phyloP scores from a whole-genome alignment of 2,113 vertebrate species.

The Lepisosteus oculatus region DNA sequence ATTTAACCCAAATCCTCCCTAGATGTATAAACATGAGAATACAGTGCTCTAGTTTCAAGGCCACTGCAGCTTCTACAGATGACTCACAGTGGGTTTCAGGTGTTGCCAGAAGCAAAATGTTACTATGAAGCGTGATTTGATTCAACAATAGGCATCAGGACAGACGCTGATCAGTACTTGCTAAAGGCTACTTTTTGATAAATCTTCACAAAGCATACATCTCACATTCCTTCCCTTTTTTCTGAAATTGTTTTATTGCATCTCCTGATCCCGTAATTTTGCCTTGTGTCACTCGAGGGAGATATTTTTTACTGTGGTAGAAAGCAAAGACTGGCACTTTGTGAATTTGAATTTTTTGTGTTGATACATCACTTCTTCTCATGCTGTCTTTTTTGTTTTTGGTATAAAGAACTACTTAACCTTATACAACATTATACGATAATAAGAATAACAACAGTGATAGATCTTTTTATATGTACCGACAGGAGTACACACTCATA shows the following conservation, averaged over 20 bases:
- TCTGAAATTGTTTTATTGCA: slow-evolving; percentile 20
- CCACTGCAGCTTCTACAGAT: slow-evolving; percentile 66
- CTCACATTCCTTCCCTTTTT: slow-evolving; percentile 28
- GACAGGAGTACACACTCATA: too few relatives aligned
- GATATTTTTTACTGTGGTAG: background rate
- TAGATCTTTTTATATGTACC: too few relatives aligned
- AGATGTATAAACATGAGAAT: slow-evolving; percentile 69
- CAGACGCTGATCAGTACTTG: slow-evolving; percentile 41
- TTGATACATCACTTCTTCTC: too few relatives aligned
- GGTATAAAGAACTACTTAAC: too few relatives aligned
- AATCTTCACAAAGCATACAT: slow-evolving; percentile 31
- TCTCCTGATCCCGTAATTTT: slow-evolving; percentile 17
- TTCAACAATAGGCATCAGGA: slow-evolving; percentile 39
- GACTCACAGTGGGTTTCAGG: slow-evolving; percentile 70
- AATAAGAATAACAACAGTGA: too few relatives aligned
- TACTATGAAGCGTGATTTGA: slow-evolving; percentile 57
- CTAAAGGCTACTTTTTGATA: slow-evolving; percentile 55
- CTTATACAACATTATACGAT: too few relatives aligned
- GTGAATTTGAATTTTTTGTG: too few relatives aligned
- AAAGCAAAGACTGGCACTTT: too few relatives aligned
- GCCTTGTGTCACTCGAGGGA: background rate
- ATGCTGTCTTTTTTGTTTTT: too few relatives aligned
- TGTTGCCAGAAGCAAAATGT: slow-evolving; percentile 76
- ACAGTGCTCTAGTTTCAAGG: slow-evolving; percentile 64
- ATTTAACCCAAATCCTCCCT: slow-evolving; percentile 71